Base-by-base conservation (phyloP, 2,797 vertebrate genomes). In the Leptodactylus fallax region DNA sequence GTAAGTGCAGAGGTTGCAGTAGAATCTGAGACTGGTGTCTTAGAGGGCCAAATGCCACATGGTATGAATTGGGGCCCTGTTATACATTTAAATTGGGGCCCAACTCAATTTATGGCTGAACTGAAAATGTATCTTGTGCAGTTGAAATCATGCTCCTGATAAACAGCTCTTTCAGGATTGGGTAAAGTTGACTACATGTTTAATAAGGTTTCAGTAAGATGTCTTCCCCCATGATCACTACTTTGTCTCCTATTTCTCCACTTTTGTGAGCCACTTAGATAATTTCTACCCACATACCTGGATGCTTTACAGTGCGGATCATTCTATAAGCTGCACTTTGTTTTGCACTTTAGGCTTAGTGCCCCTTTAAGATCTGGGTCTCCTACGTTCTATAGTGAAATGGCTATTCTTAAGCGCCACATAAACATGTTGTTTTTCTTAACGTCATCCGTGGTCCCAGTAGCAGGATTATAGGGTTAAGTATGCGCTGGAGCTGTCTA, bases 381-480 rank as follows among this genome's bases (percentile, higher is more conserved):
- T n/a, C 9, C 21, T 53, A 6, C 12, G 1, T 77, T 23, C 13
- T 45, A 10, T 80, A 80, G 19, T 47, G 27, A 36, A 63, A 81
- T 47, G 36, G 12, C 12, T 49, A 47, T 49, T 47, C 19, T 47
- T 16, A 1, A 49, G 21, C 36, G 25, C 2, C 2, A n/a, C 7
- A 49, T 80, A 49, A 81, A 49, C 36, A 60, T 76, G 71, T 19
- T 76, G 56, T 85, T 67, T 77, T 65, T 77, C 27, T 23, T 76
- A 11, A 60, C 23, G 27, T 74, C 69, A 76, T 19, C 10, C 16
- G n/a, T 67, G 63, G 53, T 69, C 80, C 60, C 61, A 45, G 72
- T 82, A 76, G 69, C 65, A 56, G 72, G 77, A 78, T 83, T 67
- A 45, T 78, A 77, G 81, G 47, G 81, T 84, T 83, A 83, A 87